Evolutionary conservation across 2,888 invertebrate species (phyloP), one percentile per base, ranked within the genome.

Genomic region (Troglohyphantes excavatus): DNA sequence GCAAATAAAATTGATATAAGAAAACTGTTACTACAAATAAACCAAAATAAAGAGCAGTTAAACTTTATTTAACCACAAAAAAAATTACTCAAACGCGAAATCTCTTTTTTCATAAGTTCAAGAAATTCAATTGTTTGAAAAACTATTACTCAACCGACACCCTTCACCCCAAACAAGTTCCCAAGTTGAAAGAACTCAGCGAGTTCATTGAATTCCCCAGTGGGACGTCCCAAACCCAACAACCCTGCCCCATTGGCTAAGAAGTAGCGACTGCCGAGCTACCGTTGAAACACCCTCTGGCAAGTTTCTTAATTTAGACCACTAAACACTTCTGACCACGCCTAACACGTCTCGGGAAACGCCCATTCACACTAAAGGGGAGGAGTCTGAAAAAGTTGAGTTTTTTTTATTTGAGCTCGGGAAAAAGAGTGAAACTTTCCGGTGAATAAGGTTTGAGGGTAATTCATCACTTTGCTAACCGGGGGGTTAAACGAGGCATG

Each of bases 291-390:
- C 78, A 39, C 13, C 78, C 86, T 63, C 78, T 78, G 78, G 79
- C 79, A 65, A 79, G 79, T n/a, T 72, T 26, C 27, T 72, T 68
- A 76, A 85, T 85, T 75, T 29, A 61, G 63, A 63, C 87, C 87
- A 87, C 79, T 87, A 73, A 79, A 87, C 79, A 87, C 78, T 46
- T 78, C 21, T 46, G 61, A 72, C 79, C 79, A 87, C 87, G 87
- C 87, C 79, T 79, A 63, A 26, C 21, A 87, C n/a, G 87, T 87
- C 65, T 65, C 26, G 17, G 26, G 79, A 65, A 21, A 63, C 87
- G 87, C 87, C 87, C 63, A 43, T 87, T 87, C 63, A 61, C 72
- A 79, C 73, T 27, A 23, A 46, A 72, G 46, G 17, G 87, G 87
- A 70, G 87, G 79, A 59, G 87, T 43, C 39, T 39, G 59, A 26